Conservation (phyloP, 1,140 invertebrate species). For the Drosophila asahinai region DNA sequence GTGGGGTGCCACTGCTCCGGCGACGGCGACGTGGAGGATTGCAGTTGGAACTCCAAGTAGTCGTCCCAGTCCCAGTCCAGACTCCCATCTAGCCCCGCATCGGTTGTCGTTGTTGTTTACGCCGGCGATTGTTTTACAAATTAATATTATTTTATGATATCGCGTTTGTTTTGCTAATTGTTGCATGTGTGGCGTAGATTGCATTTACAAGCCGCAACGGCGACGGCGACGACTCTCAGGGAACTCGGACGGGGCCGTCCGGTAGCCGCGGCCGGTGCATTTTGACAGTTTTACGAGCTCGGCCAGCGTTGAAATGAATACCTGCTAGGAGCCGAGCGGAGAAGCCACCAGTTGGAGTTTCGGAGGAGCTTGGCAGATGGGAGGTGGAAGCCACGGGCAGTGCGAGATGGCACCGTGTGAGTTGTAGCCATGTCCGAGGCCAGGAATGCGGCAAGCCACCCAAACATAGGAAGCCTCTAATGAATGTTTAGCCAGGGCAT, state of each 20-base stretch:
- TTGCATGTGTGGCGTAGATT: constrained; percentile 84
- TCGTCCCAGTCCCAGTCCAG: neutral
- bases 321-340: constrained; percentile 41
- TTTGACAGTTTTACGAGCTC: constrained; percentile 84
- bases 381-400: constrained; percentile 5
- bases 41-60: constrained; percentile 16
- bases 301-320: constrained; percentile 76
- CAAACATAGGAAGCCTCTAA: constrained; percentile 79
- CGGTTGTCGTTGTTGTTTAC: constrained; percentile 74
- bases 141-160: constrained; percentile 85
- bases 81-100: constrained; percentile 25
- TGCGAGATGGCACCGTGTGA: constrained; percentile 50
- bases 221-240: constrained; percentile 27
- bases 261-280: constrained; percentile 79
- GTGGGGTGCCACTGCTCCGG: constrained; percentile 68
- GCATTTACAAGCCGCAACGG: constrained; percentile 61
- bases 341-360: neutral
- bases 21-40: constrained; percentile 56
- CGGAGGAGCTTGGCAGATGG: constrained; percentile 7
- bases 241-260: constrained; percentile 28
- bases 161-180: constrained; percentile 84
- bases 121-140: constrained; percentile 82
- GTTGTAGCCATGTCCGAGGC: constrained; percentile 73
- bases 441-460: constrained; percentile 71
- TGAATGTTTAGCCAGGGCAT: constrained; percentile 63